These are phyloP conservation scores for Phrynosoma blainvillii DNA, from an alignment of 2,113 vertebrate genomes.

Conservation along the genomic window DNA sequence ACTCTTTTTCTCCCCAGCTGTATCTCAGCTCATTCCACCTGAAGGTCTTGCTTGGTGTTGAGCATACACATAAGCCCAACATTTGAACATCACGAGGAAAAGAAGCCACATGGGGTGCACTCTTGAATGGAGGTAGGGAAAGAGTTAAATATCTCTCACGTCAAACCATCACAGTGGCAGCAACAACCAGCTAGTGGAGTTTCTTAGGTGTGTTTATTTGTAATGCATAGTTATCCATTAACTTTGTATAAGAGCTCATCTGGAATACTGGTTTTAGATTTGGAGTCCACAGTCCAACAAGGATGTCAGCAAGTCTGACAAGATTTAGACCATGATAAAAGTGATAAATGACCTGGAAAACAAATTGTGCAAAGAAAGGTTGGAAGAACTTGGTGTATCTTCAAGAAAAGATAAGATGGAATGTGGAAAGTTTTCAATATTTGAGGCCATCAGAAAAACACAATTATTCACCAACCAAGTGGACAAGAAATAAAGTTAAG, in stretches of 20 bases:
- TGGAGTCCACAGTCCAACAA: neutral
- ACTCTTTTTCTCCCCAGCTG: neutral
- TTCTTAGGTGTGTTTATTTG: neutral
- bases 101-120: neutral
- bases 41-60: neutral
- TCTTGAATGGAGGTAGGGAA: neutral
- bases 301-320: neutral
- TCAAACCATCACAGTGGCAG: neutral
- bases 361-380: neutral
- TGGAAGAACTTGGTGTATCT: neutral
- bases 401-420: slow-evolving; percentile 6
- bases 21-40: neutral
- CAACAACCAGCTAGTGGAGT: neutral
- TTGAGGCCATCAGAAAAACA: neutral
- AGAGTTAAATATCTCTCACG: neutral
- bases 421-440: neutral
- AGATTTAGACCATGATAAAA: neutral
- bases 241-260: neutral
- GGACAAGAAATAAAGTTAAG: neutral
- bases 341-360: neutral
- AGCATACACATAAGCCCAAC: neutral
- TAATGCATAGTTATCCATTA: neutral
- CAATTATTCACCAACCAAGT: neutral
- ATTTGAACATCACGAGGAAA: neutral
- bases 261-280: neutral